Evolutionary conservation across 2,113 vertebrate species (phyloP), one percentile per base, ranked within the genome.

Genomic region (Albula glossodonta): DNA sequence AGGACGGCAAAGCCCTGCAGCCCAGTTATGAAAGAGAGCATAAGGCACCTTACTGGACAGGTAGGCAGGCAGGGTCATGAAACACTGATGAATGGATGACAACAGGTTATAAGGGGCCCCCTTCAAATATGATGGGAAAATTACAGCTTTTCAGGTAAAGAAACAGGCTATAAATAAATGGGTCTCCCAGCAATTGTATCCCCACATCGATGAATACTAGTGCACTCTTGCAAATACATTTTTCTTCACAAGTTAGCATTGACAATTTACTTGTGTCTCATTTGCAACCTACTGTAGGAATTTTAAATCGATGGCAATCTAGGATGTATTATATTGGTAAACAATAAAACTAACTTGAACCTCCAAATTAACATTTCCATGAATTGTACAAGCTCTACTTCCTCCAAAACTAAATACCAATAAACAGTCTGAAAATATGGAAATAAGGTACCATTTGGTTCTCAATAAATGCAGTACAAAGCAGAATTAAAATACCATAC

Each of bases 121-220:
- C 80, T n/a, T 51, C 10, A 8, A 51, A 25, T 83, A 86, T 84
- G 53, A 89, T 89, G 7, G 6, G 12, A 85, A 48, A 80, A 78
- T 85, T 89, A 84, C 87, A 81, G 19, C 81, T 60, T 87, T 87
- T 4, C 50, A 91, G 87, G 53, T 81, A 11, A 52, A 11, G 9
- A 80, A 22, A 60, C 17, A 2, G 3, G 3, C 17, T 1, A 60
- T 15, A 13, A 60, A 60, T 5, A 15, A 60, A 56, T 56, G 31
- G 31, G 31, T 41, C 31, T 56, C 6, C 53, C 2, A 2, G 53
- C 53, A 56, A 12, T 7, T 10, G 7, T 56, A 12, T 56, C 53
- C 53, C 53, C 53, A 15, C 10, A 13, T 60, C 17, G 11, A 15
- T 60, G 56, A 60, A 15, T 12, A 60, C 56, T 60, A 60, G 11